phyloP scores from a whole-genome alignment of 2,888 invertebrate species.

The Limnephilus marmoratus region DNA sequence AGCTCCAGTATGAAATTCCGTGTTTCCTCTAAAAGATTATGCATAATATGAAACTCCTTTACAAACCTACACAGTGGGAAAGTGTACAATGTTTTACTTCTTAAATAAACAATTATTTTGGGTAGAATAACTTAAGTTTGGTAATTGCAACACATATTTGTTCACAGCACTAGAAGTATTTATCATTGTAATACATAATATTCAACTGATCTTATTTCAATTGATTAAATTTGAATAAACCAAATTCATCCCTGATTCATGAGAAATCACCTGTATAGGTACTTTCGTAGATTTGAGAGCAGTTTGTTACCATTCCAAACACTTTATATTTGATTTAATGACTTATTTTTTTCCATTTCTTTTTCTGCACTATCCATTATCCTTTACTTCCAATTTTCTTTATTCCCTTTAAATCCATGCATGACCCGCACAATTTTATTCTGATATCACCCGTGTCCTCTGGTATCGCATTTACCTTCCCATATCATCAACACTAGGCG shows the following conservation, averaged over 20 bases:
- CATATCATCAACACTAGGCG: conserved; percentile 61
- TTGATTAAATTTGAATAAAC: neutral
- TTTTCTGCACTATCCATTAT: conserved; percentile 58
- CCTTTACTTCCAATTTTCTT: conserved; percentile 44
- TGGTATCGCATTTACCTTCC: conserved; percentile 55
- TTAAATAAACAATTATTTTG: neutral
- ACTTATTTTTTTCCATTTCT: conserved; percentile 55
- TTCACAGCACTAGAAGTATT: neutral
- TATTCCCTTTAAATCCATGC: conserved; percentile 49
- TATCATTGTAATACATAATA: neutral
- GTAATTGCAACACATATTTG: neutral
- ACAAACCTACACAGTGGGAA: neutral
- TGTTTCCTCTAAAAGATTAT: neutral
- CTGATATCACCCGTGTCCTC: conserved; percentile 47
- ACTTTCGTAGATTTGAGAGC: neutral
- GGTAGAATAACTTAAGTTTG: neutral
- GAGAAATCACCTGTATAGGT: neutral
- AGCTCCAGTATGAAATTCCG: neutral
- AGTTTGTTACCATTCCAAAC: neutral
- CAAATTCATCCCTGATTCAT: neutral
- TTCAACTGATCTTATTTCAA: neutral
- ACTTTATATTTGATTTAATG: conserved; percentile 20
- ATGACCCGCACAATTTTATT: conserved; percentile 56
- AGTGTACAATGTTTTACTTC: neutral
- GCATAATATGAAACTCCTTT: neutral